These are phyloP conservation scores for Heterodera filipjevi DNA, from an alignment of 2,888 invertebrate genomes.

Conservation along the genomic window DNA sequence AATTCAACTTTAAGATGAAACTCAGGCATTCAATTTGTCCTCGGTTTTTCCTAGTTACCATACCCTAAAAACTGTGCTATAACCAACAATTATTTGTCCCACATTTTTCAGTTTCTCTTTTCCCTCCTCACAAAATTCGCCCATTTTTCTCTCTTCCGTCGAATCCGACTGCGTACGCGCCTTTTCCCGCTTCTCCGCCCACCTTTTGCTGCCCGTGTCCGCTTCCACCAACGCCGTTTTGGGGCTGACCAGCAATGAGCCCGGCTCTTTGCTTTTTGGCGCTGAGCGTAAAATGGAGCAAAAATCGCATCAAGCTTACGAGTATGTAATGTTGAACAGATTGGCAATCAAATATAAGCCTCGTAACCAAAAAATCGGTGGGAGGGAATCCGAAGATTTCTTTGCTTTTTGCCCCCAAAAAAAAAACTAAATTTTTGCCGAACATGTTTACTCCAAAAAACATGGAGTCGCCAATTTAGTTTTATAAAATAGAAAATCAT, in stretches of 20 bases:
- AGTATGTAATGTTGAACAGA: slow-evolving; percentile 28
- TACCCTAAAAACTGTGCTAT: too few species aligned
- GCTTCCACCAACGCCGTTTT: slow-evolving; percentile 37
- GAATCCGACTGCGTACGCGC: slow-evolving; percentile 31
- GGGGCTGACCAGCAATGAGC: slow-evolving; percentile 32
- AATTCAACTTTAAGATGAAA: too few species aligned
- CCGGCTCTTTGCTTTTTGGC: slow-evolving; percentile 41
- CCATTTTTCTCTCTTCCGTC: slow-evolving; percentile 10
- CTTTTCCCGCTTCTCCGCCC: slow-evolving; percentile 17
- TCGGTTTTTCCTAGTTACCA: too few species aligned
- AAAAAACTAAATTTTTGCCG: too few species aligned
- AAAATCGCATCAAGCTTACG: slow-evolving; percentile 39
- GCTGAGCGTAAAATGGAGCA: slow-evolving; percentile 30
- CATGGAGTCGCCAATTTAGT: too few species aligned
- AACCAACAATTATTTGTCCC: too few species aligned
- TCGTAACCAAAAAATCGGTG: too few species aligned
- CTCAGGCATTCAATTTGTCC: too few species aligned
- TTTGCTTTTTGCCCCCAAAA: too few species aligned
- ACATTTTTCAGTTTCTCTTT: slow-evolving; percentile 22
- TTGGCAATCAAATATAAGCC: not conserved
- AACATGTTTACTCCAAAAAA: too few species aligned
- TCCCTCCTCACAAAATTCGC: not conserved
- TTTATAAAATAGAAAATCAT: too few species aligned
- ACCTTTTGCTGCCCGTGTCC: slow-evolving; percentile 25
- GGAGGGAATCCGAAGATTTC: not conserved